Evolutionary conservation across 1,140 invertebrate species (phyloP), one percentile per base, ranked within the genome.

Genomic region (Aphaenogaster rudis): DNA sequence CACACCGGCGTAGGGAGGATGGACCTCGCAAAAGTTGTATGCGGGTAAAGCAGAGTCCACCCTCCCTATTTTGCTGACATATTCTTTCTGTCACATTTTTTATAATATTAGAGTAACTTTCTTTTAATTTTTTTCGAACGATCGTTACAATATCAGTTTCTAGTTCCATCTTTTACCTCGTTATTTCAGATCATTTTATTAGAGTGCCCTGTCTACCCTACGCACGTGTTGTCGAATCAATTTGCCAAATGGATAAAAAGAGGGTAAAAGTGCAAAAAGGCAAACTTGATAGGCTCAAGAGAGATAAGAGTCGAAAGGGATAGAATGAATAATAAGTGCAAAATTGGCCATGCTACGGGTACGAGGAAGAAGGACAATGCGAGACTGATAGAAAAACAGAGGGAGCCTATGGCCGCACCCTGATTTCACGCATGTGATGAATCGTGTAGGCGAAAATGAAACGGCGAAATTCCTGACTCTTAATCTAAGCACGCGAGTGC

Each of bases 171-270:
- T 50, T 59, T 71, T 15, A 21, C 15, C 15, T 81, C 36, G 15
- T 82, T 82, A 82, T 61, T 61, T n/a, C 54, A 28, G 3, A 57
- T 81, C 13, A 74, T 76, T 84, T 74, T 63, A 11, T 76, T 74
- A 52, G 42, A 61, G 42, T 50, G 45, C 17, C 7, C 33, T 64
- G 33, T 78, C 45, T 64, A 42, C 4, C 21, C 45, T 79, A 66
- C 4, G 17, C 48, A 45, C 59, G 61, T 64, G 52, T 91, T 90
- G 87, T 88, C 84, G 79, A 92, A 93, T 92, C 91, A 92, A 92
- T 93, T 92, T 93, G 86, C 88, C 88, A 93, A 92, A 90, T 93
- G 92, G 89, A 87, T 61, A 85, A 48, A 7, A n/a, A 42, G 54
- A 59, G 21, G 57, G 54, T 61, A 45, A 45, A 11, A 33, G 13